Conservation (phyloP, 2,113 vertebrate species). For the Penelope pileata region DNA sequence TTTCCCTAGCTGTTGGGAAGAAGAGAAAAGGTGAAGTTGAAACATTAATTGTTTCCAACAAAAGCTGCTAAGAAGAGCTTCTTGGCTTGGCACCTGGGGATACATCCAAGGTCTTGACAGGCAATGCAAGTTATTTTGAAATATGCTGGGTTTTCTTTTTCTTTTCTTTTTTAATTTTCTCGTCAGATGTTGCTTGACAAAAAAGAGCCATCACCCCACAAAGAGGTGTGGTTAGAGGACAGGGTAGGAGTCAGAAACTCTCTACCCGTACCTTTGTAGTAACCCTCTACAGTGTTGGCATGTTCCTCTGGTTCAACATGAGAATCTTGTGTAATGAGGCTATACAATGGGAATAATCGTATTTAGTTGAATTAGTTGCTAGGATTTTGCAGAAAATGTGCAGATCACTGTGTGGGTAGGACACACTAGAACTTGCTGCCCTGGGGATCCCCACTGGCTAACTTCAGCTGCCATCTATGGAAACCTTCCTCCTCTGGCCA, state of each 20-base stretch:
- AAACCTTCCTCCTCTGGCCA: neutral
- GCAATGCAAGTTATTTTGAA: constrained; percentile 15
- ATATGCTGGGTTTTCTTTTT: neutral
- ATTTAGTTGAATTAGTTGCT: neutral
- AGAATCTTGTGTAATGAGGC: neutral
- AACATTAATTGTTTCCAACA: constrained; percentile 67
- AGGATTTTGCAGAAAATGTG: neutral
- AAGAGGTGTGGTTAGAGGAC: neutral
- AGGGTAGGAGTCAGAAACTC: neutral
- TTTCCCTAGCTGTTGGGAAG: constrained; percentile 63
- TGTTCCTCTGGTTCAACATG: neutral
- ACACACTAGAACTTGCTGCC: neutral
- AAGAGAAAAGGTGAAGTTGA: constrained; percentile 57
- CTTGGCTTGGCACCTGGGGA: constrained; percentile 39
- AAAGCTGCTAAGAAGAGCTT: constrained; percentile 61
- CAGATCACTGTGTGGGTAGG: neutral
- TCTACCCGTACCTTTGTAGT: neutral
- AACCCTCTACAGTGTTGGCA: neutral
- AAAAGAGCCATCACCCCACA: rapidly evolving
- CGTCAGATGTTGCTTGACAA: neutral
- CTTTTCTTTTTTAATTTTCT: neutral
- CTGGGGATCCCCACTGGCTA: neutral
- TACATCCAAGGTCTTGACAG: constrained; percentile 24
- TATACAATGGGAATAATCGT: neutral
- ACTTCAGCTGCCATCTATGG: neutral